Evolutionary conservation across 2,113 vertebrate species (phyloP), one percentile per base, ranked within the genome.

Genomic region (Galemys pyrenaicus): DNA sequence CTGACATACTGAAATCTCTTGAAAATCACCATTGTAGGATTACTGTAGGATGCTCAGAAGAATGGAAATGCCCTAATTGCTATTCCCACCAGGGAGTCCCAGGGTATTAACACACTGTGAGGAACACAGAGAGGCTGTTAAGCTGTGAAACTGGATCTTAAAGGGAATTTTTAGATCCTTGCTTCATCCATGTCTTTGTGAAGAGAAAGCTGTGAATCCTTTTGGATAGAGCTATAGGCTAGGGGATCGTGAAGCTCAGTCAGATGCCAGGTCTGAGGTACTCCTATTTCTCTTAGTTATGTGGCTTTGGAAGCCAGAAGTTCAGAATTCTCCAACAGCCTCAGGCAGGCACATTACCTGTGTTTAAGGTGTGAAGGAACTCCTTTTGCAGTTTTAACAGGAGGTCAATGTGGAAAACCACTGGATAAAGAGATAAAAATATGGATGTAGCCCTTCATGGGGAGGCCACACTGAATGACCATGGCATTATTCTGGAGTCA

Each of bases 231-330:
- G 30, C 49, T 68, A 5, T 1, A 44, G 24, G 24, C 3, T 16
- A 17, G 37, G 15, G 44, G 67, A 65, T 39, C 10, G 6, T 0
- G 3, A 32, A 54, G 41, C 32, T 80, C 80, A 44, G 64, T 15
- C 41, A 44, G 19, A n/a, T 9, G 10, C n/a, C 8, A 0, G 2
- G 0, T 68, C 15, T 15, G 30, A 49, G 1, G 15, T 30, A 74
- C 41, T n/a, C 86, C 65, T 46, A 30, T 64, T 17, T 79, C 46
- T 65, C 30, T 28, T 12, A 58, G 24, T 26, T 19, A 30, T 28
- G 1, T 2, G 35, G 68, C 16, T 13, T 93, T 41, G n/a, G 17
- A 58, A 91, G 46, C 82, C 37, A 87, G 11, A 35, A 30, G 35
- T 74, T 51, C 70, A 87, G n/a, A 74, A 65, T 35, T 58, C 26